Base-by-base conservation (phyloP, 2,888 invertebrate genomes). In the Serrognathus titanus region DNA sequence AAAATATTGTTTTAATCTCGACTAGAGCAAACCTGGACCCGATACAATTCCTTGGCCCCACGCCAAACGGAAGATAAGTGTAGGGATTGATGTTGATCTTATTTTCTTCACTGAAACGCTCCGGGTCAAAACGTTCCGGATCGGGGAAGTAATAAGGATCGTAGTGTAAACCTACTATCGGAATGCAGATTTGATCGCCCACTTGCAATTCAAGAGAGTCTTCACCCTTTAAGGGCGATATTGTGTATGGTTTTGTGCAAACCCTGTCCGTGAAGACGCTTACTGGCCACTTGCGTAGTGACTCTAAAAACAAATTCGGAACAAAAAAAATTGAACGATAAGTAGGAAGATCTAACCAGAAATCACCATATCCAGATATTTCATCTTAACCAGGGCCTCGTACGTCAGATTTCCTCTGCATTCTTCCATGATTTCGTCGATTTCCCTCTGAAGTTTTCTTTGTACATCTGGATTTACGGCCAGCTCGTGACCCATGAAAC, bases 381-480 rank as follows among this genome's bases (percentile, higher is more conserved):
- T 75, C 81, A 85, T 79, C 12, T 75, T 76, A 55, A 79, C 77
- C 1, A 85, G 71, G 1, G 76, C 73, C n/a, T 79, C 81, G 58
- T 82, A 84, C 48, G 75, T 77, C 0, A 83, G 71, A 20, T 74
- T 75, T 4, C 77, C 78, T 0, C 63, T 53, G 37, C 58, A 58
- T 37, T 57, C 38, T 8, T 55, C 24, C 4, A 57, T 35, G 3
- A 57, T 55, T 9, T 81, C 79, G 13, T 73, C 77, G 38, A 87
- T 81, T 74, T 87, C 86, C 38, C 78, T 65, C 2, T 77, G 77
- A 1, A 87, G 72, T 53, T 71, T 79, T 5, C 80, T 75, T 69
- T 87, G 86, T 0, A 84, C 70, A 0, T 86, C 83, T 20, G 81
- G 80, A 71, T 86, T 80, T 3, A 81, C 51, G 24, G 84, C 83